A percentile compares a stretch with the other conserved stretches of the same genome.
These are phyloP conservation scores for Seriola rivoliana DNA, from an alignment of 2,113 vertebrate species.

Conservation along the genomic window DNA sequence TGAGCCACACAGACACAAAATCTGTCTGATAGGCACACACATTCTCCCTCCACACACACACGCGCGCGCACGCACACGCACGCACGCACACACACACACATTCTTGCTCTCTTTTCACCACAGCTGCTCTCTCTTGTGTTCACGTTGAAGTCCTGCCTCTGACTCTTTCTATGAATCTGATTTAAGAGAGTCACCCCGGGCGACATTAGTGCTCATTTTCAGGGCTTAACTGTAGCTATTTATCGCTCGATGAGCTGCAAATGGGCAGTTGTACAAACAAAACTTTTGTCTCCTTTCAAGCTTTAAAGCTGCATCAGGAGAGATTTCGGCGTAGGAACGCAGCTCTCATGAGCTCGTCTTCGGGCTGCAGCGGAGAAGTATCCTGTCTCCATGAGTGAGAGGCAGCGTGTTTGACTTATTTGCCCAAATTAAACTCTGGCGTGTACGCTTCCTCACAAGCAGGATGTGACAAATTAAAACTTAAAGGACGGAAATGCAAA, in stretches of 20 bases:
- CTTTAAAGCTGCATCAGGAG: constrained; percentile 26
- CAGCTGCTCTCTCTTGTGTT: constrained; percentile 42
- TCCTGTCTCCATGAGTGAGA: neutral
- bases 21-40: constrained; percentile 69
- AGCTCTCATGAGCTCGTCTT: constrained; percentile 10
- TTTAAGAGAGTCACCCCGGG: constrained; percentile 63
- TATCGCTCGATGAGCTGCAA: constrained; percentile 60
- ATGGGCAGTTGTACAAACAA: constrained; percentile 52
- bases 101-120: constrained; percentile 37
- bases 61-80: constrained; percentile 42
- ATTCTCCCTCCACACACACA: constrained; percentile 20
- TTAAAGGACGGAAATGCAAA: constrained; percentile 24
- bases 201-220: constrained; percentile 61
- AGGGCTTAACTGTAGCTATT: constrained; percentile 58
- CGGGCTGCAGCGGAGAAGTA: neutral
- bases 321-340: constrained; percentile 31
- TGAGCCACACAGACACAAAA: constrained; percentile 79
- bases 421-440: constrained; percentile 37
- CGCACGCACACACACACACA: constrained; percentile 45
- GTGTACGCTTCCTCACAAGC: constrained; percentile 25
- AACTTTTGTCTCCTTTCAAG: constrained; percentile 47
- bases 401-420: constrained; percentile 7
- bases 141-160: constrained; percentile 49
- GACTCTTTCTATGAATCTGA: constrained; percentile 67
- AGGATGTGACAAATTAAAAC: constrained; percentile 45